Evolutionary conservation across 2,888 invertebrate genomes (phyloP).

Genomic region (Ctenicera cuprea): DNA sequence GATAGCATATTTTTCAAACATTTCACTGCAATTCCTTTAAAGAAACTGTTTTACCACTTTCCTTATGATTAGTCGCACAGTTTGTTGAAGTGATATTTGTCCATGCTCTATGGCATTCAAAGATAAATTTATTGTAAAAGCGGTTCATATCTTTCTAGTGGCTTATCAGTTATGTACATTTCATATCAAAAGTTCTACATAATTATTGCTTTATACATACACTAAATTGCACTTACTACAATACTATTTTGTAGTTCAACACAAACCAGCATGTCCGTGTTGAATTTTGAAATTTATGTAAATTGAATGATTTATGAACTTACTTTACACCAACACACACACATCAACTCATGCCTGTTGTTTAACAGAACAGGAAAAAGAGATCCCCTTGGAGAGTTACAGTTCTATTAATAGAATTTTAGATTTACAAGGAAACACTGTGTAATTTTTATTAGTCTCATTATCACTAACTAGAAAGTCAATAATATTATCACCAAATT

Average conservation of each 20-base stretch:
- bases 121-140: conserved; percentile 47
- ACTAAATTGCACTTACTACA: conserved; percentile 16
- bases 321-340: conserved; percentile 22
- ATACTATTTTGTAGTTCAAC: not conserved
- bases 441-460: conserved; percentile 26
- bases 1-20: conserved; percentile 11
- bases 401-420: conserved; percentile 51
- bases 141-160: conserved; percentile 26
- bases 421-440: conserved; percentile 49
- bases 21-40: conserved; percentile 3
- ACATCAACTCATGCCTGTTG: conserved; percentile 7
- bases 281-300: conserved; percentile 7
- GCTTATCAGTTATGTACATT: conserved; percentile 45
- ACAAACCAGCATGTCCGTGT: not conserved
- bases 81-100: conserved; percentile 12
- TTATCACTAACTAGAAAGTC: conserved; percentile 35
- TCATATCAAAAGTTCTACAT: conserved; percentile 32
- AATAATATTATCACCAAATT: not conserved
- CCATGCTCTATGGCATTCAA: conserved; percentile 11
- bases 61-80: not conserved
- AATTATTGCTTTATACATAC: conserved; percentile 3
- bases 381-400: conserved; percentile 49
- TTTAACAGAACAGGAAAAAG: conserved; percentile 34
- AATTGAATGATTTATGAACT: not conserved
- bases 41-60: conserved; percentile 4